Evolutionary conservation across 2,113 vertebrate genomes (phyloP).

Genomic region (Conger conger): DNA sequence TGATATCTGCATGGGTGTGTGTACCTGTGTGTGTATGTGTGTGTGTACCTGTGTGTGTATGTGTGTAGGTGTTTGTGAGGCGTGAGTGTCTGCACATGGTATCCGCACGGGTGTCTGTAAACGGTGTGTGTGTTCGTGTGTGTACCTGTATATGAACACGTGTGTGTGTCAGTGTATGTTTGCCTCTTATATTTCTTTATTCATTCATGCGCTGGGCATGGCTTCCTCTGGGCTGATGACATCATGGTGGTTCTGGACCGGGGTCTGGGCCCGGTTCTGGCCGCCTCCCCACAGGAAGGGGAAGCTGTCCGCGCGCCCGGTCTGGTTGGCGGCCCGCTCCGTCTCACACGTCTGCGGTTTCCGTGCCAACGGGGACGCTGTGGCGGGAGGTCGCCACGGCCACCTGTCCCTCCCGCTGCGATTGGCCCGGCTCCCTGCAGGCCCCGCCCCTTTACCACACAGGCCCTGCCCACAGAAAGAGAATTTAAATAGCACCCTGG

Average conservation of each 20-base stretch:
- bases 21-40: background rate
- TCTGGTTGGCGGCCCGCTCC: background rate
- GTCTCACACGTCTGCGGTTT: slow-evolving; percentile 3
- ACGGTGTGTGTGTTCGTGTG: no score
- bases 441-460: background rate
- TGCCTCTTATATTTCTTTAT: no score
- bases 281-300: background rate
- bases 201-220: no score
- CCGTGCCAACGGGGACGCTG: background rate
- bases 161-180: no score
- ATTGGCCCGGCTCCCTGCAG: slow-evolving; percentile 20
- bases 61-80: no score
- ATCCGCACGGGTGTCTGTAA: no score
- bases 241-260: background rate
- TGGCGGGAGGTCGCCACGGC: background rate
- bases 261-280: background rate
- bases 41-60: background rate
- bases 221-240: no score
- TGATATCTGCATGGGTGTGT: background rate
- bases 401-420: background rate
- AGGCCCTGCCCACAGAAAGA: slow-evolving; percentile 23
- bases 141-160: no score
- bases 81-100: no score
- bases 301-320: slow-evolving; percentile 12
- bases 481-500: slow-evolving; percentile 48